Evolutionary conservation across 1,140 invertebrate species (phyloP).

Genomic region (Adelges cooleyi): DNA sequence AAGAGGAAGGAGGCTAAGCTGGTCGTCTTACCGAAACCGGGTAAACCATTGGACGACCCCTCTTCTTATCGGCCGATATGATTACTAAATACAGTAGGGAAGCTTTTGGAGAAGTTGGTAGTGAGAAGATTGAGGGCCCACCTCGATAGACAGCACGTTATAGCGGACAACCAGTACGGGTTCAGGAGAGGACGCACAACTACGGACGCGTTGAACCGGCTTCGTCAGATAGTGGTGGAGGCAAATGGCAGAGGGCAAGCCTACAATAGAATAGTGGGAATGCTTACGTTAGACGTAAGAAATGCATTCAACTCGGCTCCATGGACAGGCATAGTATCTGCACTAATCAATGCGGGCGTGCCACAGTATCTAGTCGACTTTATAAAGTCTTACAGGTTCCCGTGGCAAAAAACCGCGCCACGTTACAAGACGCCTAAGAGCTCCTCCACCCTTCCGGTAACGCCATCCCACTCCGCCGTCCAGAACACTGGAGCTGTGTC

Average conservation of each 20-base stretch:
- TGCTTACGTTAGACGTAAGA: not conserved
- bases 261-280: not conserved
- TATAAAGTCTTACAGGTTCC: too few species aligned
- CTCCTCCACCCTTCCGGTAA: too few species aligned
- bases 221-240: not conserved
- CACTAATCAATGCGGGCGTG: too few species aligned
- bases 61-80: constrained; percentile 25
- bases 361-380: too few species aligned
- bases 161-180: not conserved
- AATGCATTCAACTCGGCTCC: not conserved
- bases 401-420: too few species aligned
- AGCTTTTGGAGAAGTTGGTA: not conserved
- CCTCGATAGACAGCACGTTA: not conserved
- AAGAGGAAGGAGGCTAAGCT: constrained; percentile 38
- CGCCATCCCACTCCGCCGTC: too few species aligned
- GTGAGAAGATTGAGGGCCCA: not conserved
- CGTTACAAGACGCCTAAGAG: too few species aligned
- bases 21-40: constrained; percentile 35
- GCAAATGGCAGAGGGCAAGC: not conserved
- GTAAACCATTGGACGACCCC: constrained; percentile 34
- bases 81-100: not conserved
- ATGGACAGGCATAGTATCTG: not conserved
- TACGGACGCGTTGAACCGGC: not conserved
- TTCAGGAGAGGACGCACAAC: not conserved
- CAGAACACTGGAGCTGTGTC: too few species aligned